These are phyloP conservation scores for Leptestheria dahalacensis DNA, from an alignment of 1,140 invertebrate species.

Conservation along the genomic window DNA sequence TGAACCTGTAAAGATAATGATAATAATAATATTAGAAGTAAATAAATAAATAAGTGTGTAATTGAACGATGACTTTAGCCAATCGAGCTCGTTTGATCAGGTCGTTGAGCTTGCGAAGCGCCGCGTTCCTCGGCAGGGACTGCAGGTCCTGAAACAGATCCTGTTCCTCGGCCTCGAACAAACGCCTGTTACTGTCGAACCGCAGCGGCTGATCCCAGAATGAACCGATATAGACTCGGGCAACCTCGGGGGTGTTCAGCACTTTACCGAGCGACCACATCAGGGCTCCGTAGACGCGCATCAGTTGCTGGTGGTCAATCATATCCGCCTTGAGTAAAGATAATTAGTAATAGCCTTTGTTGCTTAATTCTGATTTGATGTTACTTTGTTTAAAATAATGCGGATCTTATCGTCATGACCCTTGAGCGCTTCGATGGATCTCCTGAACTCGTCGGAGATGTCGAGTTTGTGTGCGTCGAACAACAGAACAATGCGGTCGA, in stretches of 20 bases:
- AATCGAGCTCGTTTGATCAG: constrained; percentile 89
- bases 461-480: constrained; percentile 99
- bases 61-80: constrained; percentile 66
- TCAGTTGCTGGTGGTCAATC: constrained; percentile 95
- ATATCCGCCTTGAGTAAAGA: constrained; percentile 57
- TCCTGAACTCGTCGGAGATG: constrained; percentile 92
- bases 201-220: constrained; percentile 94
- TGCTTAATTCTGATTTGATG: background rate
- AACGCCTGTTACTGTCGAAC: constrained; percentile 68
- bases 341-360: background rate
- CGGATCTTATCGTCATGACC: constrained; percentile 98
- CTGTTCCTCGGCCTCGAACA: constrained; percentile 94
- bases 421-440: constrained; percentile 82
- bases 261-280: constrained; percentile 98
- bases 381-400: constrained; percentile 86
- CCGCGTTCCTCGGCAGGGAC: constrained; percentile 84
- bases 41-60: background rate
- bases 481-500: constrained; percentile 90
- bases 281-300: constrained; percentile 94
- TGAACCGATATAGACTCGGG: constrained; percentile 93
- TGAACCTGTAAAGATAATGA: constrained; percentile 50
- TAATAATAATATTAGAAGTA: constrained; percentile 8
- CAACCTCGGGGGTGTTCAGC: constrained; percentile 94
- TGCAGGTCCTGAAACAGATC: constrained; percentile 91
- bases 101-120: constrained; percentile 90